Percentiles rank a stretch among this genome's conserved stretches.
phyloP scores from a whole-genome alignment of 2,797 vertebrate species.

The Oreonectes daqikongensis region DNA sequence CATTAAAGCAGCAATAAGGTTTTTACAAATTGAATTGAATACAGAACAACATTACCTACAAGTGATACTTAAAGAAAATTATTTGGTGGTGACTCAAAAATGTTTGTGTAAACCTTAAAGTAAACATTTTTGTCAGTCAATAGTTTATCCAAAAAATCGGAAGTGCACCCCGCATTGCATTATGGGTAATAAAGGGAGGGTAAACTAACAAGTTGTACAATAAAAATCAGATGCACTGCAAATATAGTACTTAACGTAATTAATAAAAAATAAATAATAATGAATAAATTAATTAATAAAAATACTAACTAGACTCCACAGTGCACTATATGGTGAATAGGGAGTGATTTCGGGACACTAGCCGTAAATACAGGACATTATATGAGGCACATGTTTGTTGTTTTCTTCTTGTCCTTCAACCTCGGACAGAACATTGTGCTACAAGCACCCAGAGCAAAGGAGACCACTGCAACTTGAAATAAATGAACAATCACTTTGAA shows the following conservation, averaged over 20 bases:
- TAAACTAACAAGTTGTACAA: neutral
- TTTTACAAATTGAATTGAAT: too few relatives aligned
- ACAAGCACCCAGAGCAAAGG: constrained; percentile 16
- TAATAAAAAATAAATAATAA: too few relatives aligned
- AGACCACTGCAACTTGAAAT: constrained; percentile 38
- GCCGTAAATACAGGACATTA: neutral
- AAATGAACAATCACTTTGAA: constrained; percentile 49
- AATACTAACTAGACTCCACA: neutral
- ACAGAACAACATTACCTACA: too few relatives aligned
- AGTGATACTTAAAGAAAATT: too few relatives aligned
- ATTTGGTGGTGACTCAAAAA: too few relatives aligned
- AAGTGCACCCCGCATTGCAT: neutral
- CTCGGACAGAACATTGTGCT: neutral
- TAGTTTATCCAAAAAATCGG: neutral
- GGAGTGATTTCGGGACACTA: neutral
- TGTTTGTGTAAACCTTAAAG: too few relatives aligned
- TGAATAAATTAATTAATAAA: too few relatives aligned
- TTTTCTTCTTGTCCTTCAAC: constrained; percentile 21
- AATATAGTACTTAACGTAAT: too few relatives aligned
- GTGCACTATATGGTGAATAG: neutral
- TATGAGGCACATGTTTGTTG: neutral
- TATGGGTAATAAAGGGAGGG: neutral
- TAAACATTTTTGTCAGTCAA: too few relatives aligned
- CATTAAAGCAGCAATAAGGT: too few relatives aligned
- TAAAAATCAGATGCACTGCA: neutral